Evolutionary conservation across 2,888 invertebrate species (phyloP).

Genomic region (Gasteruption jaculator): DNA sequence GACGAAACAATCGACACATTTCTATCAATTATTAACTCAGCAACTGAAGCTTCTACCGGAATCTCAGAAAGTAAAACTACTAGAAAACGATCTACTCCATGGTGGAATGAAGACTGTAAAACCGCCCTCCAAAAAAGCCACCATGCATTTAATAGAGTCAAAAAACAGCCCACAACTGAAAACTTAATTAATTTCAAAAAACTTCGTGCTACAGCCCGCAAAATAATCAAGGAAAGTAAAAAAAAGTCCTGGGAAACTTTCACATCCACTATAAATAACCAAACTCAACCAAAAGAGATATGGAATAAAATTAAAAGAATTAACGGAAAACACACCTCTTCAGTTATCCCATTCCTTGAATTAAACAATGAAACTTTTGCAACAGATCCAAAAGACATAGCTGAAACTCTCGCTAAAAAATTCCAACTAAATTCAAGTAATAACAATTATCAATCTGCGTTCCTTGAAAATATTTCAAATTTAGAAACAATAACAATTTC

Average conservation of each 20-base stretch:
- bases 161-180: neutral
- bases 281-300: neutral
- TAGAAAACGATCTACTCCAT: too few relatives aligned
- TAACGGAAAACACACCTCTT: neutral
- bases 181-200: constrained; percentile 9
- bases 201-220: constrained; percentile 4
- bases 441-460: neutral
- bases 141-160: neutral
- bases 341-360: neutral
- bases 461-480: constrained; percentile 1
- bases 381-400: constrained; percentile 3
- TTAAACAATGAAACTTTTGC: constrained; percentile 1
- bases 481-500: neutral
- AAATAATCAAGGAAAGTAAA: constrained; percentile 2
- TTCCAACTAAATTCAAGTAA: constrained; percentile 7
- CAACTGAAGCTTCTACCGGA: too few relatives aligned
- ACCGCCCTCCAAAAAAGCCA: neutral
- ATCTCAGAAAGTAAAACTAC: too few relatives aligned
- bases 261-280: neutral
- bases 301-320: constrained; percentile 12
- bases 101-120: constrained; percentile 2
- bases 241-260: neutral
- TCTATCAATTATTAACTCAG: too few relatives aligned
- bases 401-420: constrained; percentile 1
- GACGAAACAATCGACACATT: too few relatives aligned